Evolutionary conservation across 1,140 invertebrate species (phyloP).

Genomic region (Homarus americanus): DNA sequence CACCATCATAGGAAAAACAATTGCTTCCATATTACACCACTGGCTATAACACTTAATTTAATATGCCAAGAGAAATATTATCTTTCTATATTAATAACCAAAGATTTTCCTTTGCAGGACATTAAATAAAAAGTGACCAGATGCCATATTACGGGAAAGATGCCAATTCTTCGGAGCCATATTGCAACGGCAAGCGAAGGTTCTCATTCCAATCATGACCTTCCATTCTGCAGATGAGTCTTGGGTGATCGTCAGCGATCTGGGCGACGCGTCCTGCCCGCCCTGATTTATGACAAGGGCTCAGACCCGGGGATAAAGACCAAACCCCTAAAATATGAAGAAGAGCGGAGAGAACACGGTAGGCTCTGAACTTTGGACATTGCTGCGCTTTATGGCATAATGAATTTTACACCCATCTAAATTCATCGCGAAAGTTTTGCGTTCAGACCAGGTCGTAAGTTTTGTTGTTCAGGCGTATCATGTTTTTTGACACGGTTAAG

Average conservation of each 20-base stretch:
- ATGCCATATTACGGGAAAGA: too few species aligned
- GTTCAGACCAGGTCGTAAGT: neutral
- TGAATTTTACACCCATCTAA: slow-evolving; percentile 21
- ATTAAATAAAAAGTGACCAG: too few species aligned
- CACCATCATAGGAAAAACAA: too few species aligned
- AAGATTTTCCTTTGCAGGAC: too few species aligned
- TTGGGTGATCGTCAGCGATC: neutral
- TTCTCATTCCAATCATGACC: neutral
- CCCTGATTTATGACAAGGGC: neutral
- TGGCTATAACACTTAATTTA: too few species aligned
- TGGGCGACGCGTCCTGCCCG: neutral
- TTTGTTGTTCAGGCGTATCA: neutral
- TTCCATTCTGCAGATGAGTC: neutral
- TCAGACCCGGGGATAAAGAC: neutral
- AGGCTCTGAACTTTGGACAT: slow-evolving; percentile 8
- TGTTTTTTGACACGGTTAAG: neutral
- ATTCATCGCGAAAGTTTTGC: slow-evolving; percentile 15
- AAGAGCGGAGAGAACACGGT: neutral
- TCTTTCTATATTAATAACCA: too few species aligned
- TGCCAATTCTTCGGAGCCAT: too few species aligned
- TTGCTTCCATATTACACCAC: too few species aligned
- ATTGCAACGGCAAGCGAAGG: too few species aligned
- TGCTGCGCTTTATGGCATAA: slow-evolving; percentile 14
- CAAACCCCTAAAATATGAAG: slow-evolving; percentile 9
- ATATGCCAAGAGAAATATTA: too few species aligned